Conservation (phyloP, 2,797 vertebrate genomes). For the Distichodus sexfasciatus region DNA sequence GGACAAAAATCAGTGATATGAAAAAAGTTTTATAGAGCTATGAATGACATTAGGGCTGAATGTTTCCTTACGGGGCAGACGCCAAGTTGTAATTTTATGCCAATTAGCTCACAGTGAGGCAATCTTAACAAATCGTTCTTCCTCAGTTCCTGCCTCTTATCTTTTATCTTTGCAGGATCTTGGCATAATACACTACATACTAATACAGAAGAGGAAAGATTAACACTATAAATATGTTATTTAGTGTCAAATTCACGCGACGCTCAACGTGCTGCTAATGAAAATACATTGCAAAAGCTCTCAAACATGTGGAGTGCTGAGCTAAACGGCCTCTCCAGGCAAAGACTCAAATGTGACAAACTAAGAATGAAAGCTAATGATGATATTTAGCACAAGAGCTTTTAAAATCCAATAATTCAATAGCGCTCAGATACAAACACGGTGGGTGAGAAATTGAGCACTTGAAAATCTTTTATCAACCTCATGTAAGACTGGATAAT, state of each 20-base stretch:
- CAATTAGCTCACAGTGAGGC: slow-evolving; percentile 66
- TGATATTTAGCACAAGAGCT: too few relatives aligned
- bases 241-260: slow-evolving; percentile 40
- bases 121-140: slow-evolving; percentile 65
- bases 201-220: slow-evolving; percentile 65
- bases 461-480: too few relatives aligned
- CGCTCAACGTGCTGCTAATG: slow-evolving; percentile 10
- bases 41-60: slow-evolving; percentile 52
- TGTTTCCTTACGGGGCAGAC: slow-evolving; percentile 56
- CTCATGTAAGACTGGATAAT: too few relatives aligned
- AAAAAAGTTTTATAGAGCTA: slow-evolving; percentile 26
- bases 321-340: not conserved
- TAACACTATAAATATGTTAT: slow-evolving; percentile 66
- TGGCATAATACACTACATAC: slow-evolving; percentile 61
- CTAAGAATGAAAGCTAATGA: too few relatives aligned
- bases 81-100: slow-evolving; percentile 69
- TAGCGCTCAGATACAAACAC: not conserved
- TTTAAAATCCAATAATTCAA: not conserved
- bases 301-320: not conserved
- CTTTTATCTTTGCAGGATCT: slow-evolving; percentile 68
- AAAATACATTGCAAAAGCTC: slow-evolving; percentile 7
- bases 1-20: slow-evolving; percentile 29
- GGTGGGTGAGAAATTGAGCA: not conserved
- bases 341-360: too few relatives aligned
- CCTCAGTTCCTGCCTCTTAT: slow-evolving; percentile 60